A percentile compares a stretch with the other conserved stretches of the same genome.
phyloP scores from a whole-genome alignment of 2,797 vertebrate species.

The Sebastes ruberrimus region DNA sequence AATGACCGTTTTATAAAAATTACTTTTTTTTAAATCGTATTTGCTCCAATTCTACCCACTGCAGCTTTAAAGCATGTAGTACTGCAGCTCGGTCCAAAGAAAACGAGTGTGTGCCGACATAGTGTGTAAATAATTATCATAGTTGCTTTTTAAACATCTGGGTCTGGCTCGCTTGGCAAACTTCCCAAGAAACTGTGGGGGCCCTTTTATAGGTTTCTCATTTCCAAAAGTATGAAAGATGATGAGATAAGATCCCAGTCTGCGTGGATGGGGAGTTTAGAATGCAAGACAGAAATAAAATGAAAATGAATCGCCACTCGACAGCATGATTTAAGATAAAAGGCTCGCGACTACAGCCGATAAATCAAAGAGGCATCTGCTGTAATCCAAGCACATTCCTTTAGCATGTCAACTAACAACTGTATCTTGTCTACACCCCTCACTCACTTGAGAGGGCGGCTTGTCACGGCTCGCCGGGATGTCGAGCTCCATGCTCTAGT shows the following conservation, averaged over 20 bases:
- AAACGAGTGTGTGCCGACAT: conserved; percentile 3
- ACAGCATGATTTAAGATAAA: conserved; percentile 73
- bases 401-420: conserved; percentile 74
- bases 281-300: conserved; percentile 74
- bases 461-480: conserved; percentile 42
- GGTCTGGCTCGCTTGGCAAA: conserved; percentile 51
- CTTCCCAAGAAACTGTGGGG: conserved; percentile 43
- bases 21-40: no score
- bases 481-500: conserved; percentile 19
- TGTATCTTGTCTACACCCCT: conserved; percentile 68
- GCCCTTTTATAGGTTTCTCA: conserved; percentile 57
- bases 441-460: conserved; percentile 44
- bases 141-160: conserved; percentile 52
- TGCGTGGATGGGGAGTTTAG: conserved; percentile 62
- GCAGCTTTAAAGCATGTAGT: background rate
- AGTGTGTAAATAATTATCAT: conserved; percentile 38
- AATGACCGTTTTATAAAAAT: no score
- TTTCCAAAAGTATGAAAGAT: conserved; percentile 72
- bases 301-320: conserved; percentile 67
- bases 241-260: conserved; percentile 60
- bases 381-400: conserved; percentile 76
- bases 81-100: background rate
- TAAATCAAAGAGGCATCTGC: conserved; percentile 71
- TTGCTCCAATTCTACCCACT: no score
- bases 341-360: conserved; percentile 42